Base-by-base conservation (phyloP, 2,113 vertebrate species). In the Madoqua kirkii region DNA sequence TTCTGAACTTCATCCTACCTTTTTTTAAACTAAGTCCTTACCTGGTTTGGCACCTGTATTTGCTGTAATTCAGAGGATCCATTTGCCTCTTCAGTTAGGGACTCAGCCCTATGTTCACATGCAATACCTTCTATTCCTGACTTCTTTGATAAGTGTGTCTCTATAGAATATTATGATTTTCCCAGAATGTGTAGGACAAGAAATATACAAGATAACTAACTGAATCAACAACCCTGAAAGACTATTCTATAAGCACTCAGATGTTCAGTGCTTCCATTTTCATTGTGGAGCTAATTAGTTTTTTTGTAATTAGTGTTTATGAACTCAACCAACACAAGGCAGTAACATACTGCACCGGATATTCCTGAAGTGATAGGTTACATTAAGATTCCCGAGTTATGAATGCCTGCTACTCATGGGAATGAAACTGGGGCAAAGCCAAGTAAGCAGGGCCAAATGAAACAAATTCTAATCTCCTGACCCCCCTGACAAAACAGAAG, bases 181-280 rank as follows among this genome's bases (percentile, higher is more conserved):
- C n/a, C 50, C 64, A 2, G 33, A 76, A 45, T 76, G 74, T 55
- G 83, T 76, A 93, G 87, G 71, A n/a, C 87, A 95, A 40, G 62
- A 87, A 91, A 89, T 64, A 84, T 43, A 76, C 29, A 89, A 15
- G 31, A 64, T 93, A 96, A 89, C 78, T 57, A 79, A 90, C n/a
- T 21, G 93, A 91, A 96, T 92, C 95, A 93, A 96, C 50, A 79
- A 52, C 40, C 15, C 76, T 91, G 86, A 86, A 96, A 97, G 82
- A 85, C 55, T 45, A 23, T 45, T 86, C 7, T 25, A 1, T 86
- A 81, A 91, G 57, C 48, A 54, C 94, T 96, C 82, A 78, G 74
- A 76, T 88, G 84, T 84, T 96, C 83, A 43, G 60, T 71, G 40
- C 40, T 95, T 97, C 86, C 50, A 67, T 95, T 92, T 87, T 91